Base-by-base conservation (phyloP, 2,113 vertebrate genomes). In the Gobiocypris rarus region DNA sequence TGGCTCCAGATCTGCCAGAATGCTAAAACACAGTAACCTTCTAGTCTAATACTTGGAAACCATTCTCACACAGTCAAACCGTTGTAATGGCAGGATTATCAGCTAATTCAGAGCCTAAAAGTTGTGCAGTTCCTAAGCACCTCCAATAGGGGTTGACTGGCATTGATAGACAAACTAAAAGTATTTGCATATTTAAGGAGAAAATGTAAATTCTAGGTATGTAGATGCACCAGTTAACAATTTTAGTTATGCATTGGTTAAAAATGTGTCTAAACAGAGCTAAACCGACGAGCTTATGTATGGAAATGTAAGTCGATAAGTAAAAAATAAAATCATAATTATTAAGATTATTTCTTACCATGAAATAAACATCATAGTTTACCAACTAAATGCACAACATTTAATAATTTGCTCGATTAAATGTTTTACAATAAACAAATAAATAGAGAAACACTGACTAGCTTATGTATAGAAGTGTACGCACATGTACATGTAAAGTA, bases 11-110 rank as follows among this genome's bases (percentile, higher is more conserved):
- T 1, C 52, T 28, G 48, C 15, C 24, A 52, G 73, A 75, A 31
- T 5, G 52, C 70, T 52, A 50, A 75, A 75, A 75, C 73, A 52
- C 73, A 17, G 24, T 52, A 50, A 54, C 48, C 73, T 75, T 75
- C 43, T 31, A 31, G 10, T 75, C 48, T 28, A 41, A 41, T 69
- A 4, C 34, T n/a, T 69, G 65, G 45, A 75, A 50, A 52, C 22
- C 15, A 38, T 22, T 58, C 24, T 41, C 41, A 10, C 75, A 41
- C 58, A 63, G 58, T 43, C 34, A 10, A 28, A 63, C 76, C 11
- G 9, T 28, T 43, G 17, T 24, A 77, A 38, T n/a, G 13, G n/a
- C 1, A 56, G 26, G 48, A 75, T 52, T 75, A 50, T 75, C 24
- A 75, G 73, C 45, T 28, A 31, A 31, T 75, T 75, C 26, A 73